Evolutionary conservation across 2,888 invertebrate species (phyloP), one percentile per base, ranked within the genome.

Genomic region (Myathropa florea): DNA sequence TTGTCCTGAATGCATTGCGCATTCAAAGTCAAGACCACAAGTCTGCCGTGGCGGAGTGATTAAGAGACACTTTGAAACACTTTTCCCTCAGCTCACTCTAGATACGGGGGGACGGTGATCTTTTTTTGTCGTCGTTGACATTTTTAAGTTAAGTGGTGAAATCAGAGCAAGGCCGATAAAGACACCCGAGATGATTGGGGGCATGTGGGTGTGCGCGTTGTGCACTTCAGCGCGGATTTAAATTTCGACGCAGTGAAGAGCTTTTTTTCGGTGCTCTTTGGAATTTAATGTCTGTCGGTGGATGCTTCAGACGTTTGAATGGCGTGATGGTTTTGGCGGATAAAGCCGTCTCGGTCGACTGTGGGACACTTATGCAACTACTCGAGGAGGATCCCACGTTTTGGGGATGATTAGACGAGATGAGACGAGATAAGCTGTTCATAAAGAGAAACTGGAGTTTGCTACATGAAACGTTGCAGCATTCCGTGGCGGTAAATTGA

Each of bases 11-110:
- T 81, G 61, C 81, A 71, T 77, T 76, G 71, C 30, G 23, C 33
- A 3, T 12, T 71, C 81, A 84, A 84, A 84, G 84, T 84, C 84
- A 84, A 84, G 84, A 84, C 76, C 84, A 83, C 79, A 46, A 1
- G 59, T 64, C 63, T 70, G 60, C 26, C 24, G 24, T 21, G 64
- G 46, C 7, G 46, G 46, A 18, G 46, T 46, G 46, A 46, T 46
- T 46, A 46, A 46, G 46, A 46, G 46, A 18, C 46, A 46, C 46
- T 21, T 18, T 18, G 18, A 46, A 18, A 18, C 55, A 67, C 30
- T 67, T 68, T 26, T 21, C 53, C n/a, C 55, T 21, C 53, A 55
- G 53, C 28, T 64, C 21, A 46, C 64, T 46, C 65, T 28, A 65
- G 65, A 65, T 46, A 65, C 14, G n/a, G 14, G 39, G 39, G 14